These are phyloP conservation scores for Panurus biarmicus DNA, from an alignment of 2,113 vertebrate species.

Conservation along the genomic window DNA sequence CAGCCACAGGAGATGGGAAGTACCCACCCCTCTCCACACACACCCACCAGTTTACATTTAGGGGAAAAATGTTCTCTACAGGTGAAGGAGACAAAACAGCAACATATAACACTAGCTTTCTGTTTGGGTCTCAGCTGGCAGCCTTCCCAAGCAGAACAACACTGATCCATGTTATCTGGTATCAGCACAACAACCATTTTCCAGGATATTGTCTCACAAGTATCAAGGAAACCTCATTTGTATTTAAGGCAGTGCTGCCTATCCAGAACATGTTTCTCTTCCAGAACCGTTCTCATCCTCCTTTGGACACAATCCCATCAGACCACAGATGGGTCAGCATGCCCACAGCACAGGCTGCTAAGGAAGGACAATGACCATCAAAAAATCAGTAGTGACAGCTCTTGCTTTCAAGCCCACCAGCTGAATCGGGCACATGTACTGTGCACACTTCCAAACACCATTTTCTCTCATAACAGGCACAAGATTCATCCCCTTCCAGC, in stretches of 20 bases:
- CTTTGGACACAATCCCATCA: neutral
- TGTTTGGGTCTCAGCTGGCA: neutral
- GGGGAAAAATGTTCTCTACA: neutral
- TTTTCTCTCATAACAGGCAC: neutral
- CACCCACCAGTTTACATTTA: neutral
- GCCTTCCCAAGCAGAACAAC: neutral
- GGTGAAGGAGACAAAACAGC: neutral
- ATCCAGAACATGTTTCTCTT: neutral
- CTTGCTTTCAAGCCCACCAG: neutral
- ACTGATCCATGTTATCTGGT: neutral
- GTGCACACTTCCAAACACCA: neutral
- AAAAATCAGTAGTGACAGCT: neutral
- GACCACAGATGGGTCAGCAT: neutral
- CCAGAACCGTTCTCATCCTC: neutral
- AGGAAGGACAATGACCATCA: neutral
- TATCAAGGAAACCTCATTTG: neutral
- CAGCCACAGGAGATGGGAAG: neutral
- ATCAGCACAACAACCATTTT: neutral
- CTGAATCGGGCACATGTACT: neutral
- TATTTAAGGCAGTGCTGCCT: neutral
- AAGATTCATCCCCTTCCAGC: neutral
- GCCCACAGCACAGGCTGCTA: neutral
- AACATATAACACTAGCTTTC: neutral
- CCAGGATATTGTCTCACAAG: neutral
- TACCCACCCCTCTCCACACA: too few relatives aligned